phyloP scores from a whole-genome alignment of 2,113 vertebrate genomes.

The Prinia subflava region DNA sequence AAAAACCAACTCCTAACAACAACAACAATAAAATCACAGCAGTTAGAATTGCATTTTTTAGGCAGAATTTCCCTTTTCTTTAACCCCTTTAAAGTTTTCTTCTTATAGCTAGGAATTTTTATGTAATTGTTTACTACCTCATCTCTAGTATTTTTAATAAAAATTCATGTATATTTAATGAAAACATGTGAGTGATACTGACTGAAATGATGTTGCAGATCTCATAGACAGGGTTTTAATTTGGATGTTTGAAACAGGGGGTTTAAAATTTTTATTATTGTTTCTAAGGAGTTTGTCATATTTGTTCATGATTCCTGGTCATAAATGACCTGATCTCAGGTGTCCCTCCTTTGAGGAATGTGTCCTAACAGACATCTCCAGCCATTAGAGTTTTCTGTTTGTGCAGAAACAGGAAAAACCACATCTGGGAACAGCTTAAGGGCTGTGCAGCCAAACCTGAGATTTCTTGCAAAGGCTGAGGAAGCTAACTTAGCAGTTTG shows the following conservation, averaged over 20 bases:
- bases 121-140: not conserved
- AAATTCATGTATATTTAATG: not conserved
- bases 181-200: not conserved
- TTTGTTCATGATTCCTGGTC: not conserved
- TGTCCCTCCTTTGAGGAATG: not conserved
- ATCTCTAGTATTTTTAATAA: not conserved
- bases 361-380: not conserved
- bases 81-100: not conserved
- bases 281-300: not conserved
- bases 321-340: not conserved
- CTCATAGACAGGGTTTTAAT: not conserved
- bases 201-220: not conserved
- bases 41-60: not conserved
- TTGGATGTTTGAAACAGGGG: accelerated
- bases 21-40: not conserved
- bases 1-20: not conserved
- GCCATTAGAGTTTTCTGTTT: not conserved
- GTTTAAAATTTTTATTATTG: not conserved
- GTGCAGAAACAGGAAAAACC: not conserved
- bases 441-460: not conserved
- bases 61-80: not conserved
- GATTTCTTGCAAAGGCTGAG: not conserved
- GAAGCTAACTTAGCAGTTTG: not conserved
- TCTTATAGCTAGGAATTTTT: not conserved
- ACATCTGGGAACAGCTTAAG: not conserved